These are phyloP conservation scores for Callyntrura sp. DNA, from an alignment of 2,888 invertebrate species.

Conservation along the genomic window DNA sequence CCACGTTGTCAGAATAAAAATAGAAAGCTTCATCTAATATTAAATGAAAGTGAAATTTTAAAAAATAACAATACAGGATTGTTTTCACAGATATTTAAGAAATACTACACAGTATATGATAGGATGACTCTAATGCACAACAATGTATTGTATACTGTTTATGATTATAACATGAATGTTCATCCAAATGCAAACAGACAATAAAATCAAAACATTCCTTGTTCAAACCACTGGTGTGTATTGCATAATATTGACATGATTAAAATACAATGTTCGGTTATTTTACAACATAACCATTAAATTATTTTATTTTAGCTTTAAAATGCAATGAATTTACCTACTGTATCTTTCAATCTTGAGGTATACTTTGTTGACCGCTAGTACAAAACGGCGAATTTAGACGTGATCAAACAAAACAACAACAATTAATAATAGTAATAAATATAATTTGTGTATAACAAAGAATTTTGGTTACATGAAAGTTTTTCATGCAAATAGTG, in stretches of 20 bases:
- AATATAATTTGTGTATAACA: slow-evolving; percentile 36
- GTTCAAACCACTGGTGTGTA: slow-evolving; percentile 69
- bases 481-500: slow-evolving; percentile 63
- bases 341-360: slow-evolving; percentile 57
- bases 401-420: slow-evolving; percentile 56
- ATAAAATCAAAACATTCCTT: slow-evolving; percentile 52
- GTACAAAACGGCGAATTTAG: slow-evolving; percentile 66
- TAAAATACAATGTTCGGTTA: slow-evolving; percentile 74
- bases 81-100: slow-evolving; percentile 21
- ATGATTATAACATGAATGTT: slow-evolving; percentile 29
- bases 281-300: slow-evolving; percentile 71
- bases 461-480: slow-evolving; percentile 47
- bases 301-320: slow-evolving; percentile 57
- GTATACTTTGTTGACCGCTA: slow-evolving; percentile 70
- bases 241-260: slow-evolving; percentile 73
- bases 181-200: slow-evolving; percentile 30
- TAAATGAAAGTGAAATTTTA: slow-evolving; percentile 32
- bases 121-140: slow-evolving; percentile 30
- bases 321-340: slow-evolving; percentile 70
- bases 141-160: slow-evolving; percentile 28
- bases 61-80: slow-evolving; percentile 34
- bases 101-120: slow-evolving; percentile 4
- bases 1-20: slow-evolving; percentile 38
- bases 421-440: slow-evolving; percentile 24
- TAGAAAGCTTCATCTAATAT: slow-evolving; percentile 20